phyloP scores from a whole-genome alignment of 2,797 vertebrate species.

The Novumbra hubbsi region DNA sequence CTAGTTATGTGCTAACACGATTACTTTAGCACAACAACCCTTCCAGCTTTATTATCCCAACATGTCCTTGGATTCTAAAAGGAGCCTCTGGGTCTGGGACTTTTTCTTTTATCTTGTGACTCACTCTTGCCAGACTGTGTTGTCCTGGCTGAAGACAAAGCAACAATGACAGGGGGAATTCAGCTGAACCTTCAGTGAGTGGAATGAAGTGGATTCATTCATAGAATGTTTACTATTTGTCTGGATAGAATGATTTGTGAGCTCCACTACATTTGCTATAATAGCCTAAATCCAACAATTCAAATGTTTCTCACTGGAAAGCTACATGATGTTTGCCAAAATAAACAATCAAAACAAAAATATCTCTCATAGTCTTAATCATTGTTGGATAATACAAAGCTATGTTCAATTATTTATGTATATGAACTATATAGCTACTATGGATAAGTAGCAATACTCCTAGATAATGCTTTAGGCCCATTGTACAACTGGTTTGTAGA shows the following conservation, averaged over 20 bases:
- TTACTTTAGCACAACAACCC: constrained; percentile 18
- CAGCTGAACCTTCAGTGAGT: background rate
- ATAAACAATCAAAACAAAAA: background rate
- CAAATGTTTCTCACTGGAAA: background rate
- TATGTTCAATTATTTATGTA: background rate
- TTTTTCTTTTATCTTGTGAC: constrained; percentile 8
- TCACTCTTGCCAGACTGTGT: constrained; percentile 26
- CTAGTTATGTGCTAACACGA: background rate
- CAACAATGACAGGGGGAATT: constrained; percentile 7
- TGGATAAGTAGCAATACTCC: background rate
- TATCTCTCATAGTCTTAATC: background rate
- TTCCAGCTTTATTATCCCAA: constrained; percentile 15
- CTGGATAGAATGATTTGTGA: background rate
- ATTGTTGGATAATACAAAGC: background rate
- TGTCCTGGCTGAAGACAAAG: constrained; percentile 19
- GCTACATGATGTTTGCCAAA: background rate
- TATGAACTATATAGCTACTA: background rate
- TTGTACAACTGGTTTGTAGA: background rate
- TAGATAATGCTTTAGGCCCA: background rate
- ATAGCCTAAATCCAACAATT: background rate
- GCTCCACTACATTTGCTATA: background rate
- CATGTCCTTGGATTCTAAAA: constrained; percentile 1
- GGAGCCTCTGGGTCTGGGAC: constrained; percentile 4
- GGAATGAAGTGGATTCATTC: background rate
- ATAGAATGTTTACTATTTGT: constrained; percentile 14